A percentile compares a stretch with the other conserved stretches of the same genome.
Conservation (phyloP, 2,888 invertebrate species). For the Nephrotoma guestfalica region DNA sequence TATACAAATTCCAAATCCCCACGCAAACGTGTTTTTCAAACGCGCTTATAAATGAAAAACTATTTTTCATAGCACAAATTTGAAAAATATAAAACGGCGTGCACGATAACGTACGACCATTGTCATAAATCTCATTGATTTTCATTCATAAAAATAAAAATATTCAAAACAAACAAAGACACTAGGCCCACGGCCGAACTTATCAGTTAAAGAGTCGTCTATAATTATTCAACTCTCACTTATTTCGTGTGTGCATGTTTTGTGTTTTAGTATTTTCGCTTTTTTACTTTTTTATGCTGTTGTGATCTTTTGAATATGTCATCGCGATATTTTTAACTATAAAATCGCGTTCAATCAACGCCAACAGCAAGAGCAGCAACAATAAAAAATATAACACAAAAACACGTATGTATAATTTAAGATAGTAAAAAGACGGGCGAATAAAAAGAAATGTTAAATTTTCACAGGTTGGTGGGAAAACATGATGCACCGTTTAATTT, state of each 20-base stretch:
- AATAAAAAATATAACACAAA: background rate
- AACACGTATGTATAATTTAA: background rate
- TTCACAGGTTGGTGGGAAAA: background rate
- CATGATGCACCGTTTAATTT: background rate
- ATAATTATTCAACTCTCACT: background rate
- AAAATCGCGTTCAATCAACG: background rate
- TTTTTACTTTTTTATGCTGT: background rate
- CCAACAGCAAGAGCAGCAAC: background rate
- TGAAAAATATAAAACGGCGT: background rate
- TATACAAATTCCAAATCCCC: background rate
- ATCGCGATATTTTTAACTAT: background rate
- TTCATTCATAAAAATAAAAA: background rate
- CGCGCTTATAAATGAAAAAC: background rate
- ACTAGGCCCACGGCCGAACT: background rate
- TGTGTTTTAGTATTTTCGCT: background rate
- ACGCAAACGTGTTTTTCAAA: background rate
- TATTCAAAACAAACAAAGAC: background rate
- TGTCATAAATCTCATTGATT: background rate
- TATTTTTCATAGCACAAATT: background rate
- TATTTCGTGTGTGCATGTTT: background rate
- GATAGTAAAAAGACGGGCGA: background rate
- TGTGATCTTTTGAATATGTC: background rate
- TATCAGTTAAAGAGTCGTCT: background rate
- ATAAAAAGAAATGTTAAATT: background rate
- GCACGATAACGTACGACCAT: background rate